Evolutionary conservation across 2,888 invertebrate genomes (phyloP).

Genomic region (Tortricodes alternella): DNA sequence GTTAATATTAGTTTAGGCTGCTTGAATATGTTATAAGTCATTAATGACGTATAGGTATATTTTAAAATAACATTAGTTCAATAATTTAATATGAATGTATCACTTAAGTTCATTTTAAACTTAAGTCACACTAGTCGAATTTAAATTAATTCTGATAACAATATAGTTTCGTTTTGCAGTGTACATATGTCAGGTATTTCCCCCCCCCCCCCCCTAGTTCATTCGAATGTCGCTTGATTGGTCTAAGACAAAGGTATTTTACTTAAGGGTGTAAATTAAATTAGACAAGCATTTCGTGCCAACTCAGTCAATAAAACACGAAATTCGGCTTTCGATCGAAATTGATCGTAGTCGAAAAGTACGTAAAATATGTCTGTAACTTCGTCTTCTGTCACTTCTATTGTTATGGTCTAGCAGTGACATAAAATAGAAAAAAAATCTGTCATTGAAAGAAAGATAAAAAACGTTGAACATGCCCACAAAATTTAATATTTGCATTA

Average conservation of each 20-base stretch:
- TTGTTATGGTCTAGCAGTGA: no score
- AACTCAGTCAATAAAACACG: not conserved
- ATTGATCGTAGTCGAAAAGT: no score
- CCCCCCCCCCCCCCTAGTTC: constrained; percentile 1
- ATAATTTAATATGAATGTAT: no score
- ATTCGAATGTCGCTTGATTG: constrained; percentile 5
- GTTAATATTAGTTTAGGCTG: constrained; percentile 8
- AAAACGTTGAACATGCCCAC: not conserved
- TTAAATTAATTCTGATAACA: not conserved
- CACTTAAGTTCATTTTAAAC: no score
- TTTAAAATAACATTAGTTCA: no score
- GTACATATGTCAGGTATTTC: not conserved
- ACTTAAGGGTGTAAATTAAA: constrained; percentile 8
- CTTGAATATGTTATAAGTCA: constrained; percentile 3
- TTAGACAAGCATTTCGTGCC: not conserved
- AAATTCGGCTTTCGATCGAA: no score
- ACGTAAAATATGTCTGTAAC: no score
- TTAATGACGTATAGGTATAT: not conserved
- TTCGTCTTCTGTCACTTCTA: no score
- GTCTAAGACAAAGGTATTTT: constrained; percentile 1
- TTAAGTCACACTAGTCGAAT: not conserved
- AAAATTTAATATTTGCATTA: constrained; percentile 2
- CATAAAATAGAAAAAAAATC: no score
- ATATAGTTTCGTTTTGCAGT: not conserved
- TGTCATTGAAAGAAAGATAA: no score